Base-by-base conservation (phyloP, 2,113 vertebrate genomes). In the Chlamydotis undulata region DNA sequence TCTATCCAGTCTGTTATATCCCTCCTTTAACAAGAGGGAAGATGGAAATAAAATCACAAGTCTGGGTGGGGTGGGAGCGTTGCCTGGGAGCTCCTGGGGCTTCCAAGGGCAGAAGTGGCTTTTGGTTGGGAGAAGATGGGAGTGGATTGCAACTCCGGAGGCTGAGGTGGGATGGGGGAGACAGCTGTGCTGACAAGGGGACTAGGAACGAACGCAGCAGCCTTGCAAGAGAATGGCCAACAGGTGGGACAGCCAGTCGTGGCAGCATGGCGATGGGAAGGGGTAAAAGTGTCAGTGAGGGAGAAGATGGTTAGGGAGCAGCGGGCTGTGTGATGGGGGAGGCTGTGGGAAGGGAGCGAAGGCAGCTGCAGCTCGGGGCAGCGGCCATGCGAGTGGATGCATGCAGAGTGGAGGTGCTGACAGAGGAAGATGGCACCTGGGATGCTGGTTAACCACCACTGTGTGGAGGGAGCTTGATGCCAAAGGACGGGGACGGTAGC, bases 361-460 rank as follows among this genome's bases (percentile, higher is more conserved):
- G 43, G 19, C 14, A 56, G 22, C 49, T 1, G 11, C n/a, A 19
- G 47, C 57, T 52, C 56, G 1, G 37, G 31, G 47, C 1, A 43
- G 26, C 6, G 2, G 26, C 31, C 1, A 1, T 1, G 35, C 1
- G 5, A 10, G 23, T 1, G 14, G 79, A 29, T 3, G 6, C 0
- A 0, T 9, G 10, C 49, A 5, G 33, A 57, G 39, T 3, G 5
- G 70, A 33, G 29, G 35, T n/a, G 52, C 29, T 3, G 0, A 4
- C 2, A 4, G 53, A 52, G 63, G 31, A 45, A 7, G 25, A 17
- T 31, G 47, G 56, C 33, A 26, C 21, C 64, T 1, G 9, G 14
- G 37, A 6, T 14, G 52, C 4, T 4, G 31, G 14, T 26, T 4
- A 18, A 10, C 50, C 2, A 1, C 11, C 50, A 4, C 3, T 0